Evolutionary conservation across 2,113 vertebrate genomes (phyloP).

Genomic region (Calyptommatus sinebrachiatus): DNA sequence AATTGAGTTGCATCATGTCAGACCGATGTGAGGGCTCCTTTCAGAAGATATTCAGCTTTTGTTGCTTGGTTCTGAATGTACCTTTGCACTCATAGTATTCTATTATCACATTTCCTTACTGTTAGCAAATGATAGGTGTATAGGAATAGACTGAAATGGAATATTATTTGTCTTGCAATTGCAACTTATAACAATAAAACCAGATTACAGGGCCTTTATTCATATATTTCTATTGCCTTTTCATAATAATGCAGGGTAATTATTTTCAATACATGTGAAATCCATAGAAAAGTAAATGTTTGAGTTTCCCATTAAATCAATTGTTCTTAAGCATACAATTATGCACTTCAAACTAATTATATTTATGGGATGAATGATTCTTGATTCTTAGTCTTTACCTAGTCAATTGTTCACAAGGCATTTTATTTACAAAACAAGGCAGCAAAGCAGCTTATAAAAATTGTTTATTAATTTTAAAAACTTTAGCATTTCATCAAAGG

Average conservation of each 20-base stretch:
- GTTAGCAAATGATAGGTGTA: background rate
- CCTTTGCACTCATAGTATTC: slow-evolving; percentile 3
- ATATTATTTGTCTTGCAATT: background rate
- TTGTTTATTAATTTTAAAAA: slow-evolving; percentile 2
- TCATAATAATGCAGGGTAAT: background rate
- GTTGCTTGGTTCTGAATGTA: background rate
- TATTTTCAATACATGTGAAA: background rate
- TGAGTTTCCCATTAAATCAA: slow-evolving; percentile 4
- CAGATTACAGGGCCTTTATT: background rate
- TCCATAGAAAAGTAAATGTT: background rate
- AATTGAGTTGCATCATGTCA: background rate
- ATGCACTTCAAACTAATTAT: background rate
- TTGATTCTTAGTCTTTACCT: background rate
- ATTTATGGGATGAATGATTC: background rate
- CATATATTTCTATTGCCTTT: background rate
- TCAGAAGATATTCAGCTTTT: slow-evolving; percentile 8
- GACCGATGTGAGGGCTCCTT: background rate
- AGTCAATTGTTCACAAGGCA: background rate
- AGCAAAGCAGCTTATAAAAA: background rate
- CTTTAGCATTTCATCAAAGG: no score
- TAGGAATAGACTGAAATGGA: background rate
- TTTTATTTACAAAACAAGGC: background rate
- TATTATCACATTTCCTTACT: slow-evolving; percentile 8
- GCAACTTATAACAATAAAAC: background rate
- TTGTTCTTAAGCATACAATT: slow-evolving; percentile 7